Conservation (phyloP, 2,797 vertebrate genomes). For the Remorina albescens region DNA sequence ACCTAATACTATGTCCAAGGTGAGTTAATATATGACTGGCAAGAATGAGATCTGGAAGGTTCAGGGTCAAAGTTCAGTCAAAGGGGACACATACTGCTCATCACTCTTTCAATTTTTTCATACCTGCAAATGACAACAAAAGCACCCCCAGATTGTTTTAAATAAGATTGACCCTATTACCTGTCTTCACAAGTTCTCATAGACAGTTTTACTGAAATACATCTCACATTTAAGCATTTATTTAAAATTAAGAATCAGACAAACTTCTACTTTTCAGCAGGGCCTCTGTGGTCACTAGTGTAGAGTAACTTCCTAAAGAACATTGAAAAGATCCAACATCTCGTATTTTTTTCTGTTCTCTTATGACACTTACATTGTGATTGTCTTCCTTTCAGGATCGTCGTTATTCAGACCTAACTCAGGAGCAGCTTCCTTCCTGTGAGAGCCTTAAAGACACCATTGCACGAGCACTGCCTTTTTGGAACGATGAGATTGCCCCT, state of each 20-base stretch:
- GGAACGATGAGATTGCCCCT: constrained; percentile 93
- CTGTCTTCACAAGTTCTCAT: background rate
- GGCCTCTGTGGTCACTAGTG: background rate
- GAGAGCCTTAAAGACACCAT: constrained; percentile 96
- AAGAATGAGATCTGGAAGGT: constrained; percentile 26
- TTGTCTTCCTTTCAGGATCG: constrained; percentile 84
- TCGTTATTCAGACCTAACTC: constrained; percentile 90
- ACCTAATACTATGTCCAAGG: constrained; percentile 35
- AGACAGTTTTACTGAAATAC: background rate
- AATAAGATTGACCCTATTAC: background rate
- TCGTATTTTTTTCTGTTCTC: background rate
- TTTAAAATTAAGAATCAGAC: background rate
- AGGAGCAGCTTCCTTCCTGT: constrained; percentile 91
- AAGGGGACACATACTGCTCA: constrained; percentile 32
- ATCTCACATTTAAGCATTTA: background rate
- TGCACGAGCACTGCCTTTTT: constrained; percentile 92
- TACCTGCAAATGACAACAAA: background rate
- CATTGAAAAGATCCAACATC: background rate
- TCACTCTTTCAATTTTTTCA: background rate
- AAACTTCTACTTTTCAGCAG: background rate
- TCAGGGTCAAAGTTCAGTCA: constrained; percentile 74
- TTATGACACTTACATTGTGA: background rate
- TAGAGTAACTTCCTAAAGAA: background rate
- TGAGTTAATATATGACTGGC: constrained; percentile 78
- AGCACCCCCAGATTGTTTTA: background rate